These are phyloP conservation scores for Drepanosiphum platanoidis DNA, from an alignment of 2,888 invertebrate genomes.

Conservation along the genomic window DNA sequence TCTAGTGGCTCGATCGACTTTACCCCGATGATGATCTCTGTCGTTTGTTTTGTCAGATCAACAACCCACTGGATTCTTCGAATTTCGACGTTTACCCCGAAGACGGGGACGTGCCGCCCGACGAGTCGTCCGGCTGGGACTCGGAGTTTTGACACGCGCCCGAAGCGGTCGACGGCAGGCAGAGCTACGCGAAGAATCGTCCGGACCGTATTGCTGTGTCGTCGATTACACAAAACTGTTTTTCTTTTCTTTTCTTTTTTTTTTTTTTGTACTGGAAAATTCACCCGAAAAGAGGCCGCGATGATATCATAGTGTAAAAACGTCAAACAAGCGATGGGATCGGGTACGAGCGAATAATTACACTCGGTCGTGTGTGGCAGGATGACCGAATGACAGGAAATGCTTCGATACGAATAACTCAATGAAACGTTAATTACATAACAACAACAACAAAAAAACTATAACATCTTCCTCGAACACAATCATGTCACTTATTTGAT, in stretches of 20 bases:
- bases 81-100: slow-evolving; percentile 77
- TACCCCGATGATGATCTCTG: background rate
- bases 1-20: too few relatives aligned
- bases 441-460: too few relatives aligned
- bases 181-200: background rate
- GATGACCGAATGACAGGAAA: too few relatives aligned
- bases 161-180: background rate
- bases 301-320: background rate
- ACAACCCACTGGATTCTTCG: slow-evolving; percentile 74
- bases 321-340: too few relatives aligned
- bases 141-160: slow-evolving; percentile 71
- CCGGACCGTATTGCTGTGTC: background rate
- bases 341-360: too few relatives aligned
- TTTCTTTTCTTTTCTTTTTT: background rate
- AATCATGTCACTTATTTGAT: background rate
- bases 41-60: slow-evolving; percentile 67
- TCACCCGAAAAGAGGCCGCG: background rate
- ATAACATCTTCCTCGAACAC: background rate
- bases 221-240: background rate
- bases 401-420: too few relatives aligned
- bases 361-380: too few relatives aligned
- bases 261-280: too few relatives aligned
- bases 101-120: slow-evolving; percentile 75
- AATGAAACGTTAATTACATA: too few relatives aligned
- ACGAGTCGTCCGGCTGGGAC: slow-evolving; percentile 79